phyloP scores from a whole-genome alignment of 2,797 vertebrate genomes.

The Poeciliopsis gracilis region DNA sequence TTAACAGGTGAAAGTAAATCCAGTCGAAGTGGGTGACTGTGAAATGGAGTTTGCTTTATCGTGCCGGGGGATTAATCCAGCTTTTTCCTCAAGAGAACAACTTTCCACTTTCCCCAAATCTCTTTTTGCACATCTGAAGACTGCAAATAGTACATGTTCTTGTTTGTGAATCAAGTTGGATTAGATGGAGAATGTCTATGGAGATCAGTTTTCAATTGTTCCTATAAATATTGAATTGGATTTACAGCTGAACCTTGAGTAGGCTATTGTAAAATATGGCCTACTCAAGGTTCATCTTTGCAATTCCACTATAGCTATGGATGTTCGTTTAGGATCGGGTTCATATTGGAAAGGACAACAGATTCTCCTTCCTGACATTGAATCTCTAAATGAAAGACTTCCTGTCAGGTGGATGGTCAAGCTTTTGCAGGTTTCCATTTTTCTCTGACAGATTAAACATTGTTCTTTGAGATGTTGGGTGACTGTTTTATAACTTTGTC shows the following conservation, averaged over 20 bases:
- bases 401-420: neutral
- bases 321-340: neutral
- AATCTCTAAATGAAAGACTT: neutral
- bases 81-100: neutral
- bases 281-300: neutral
- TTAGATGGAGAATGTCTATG: neutral
- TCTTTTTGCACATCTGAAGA: neutral
- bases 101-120: neutral
- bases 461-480: neutral
- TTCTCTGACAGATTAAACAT: neutral
- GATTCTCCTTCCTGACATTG: neutral
- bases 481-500: neutral
- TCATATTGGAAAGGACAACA: neutral
- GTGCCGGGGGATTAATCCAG: neutral
- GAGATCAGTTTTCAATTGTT: neutral
- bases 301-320: neutral
- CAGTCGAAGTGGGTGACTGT: slow-evolving; percentile 18
- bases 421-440: neutral
- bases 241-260: neutral
- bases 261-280: neutral
- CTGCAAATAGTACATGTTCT: neutral
- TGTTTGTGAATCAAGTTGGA: neutral
- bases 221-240: neutral
- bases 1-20: slow-evolving; percentile 51
- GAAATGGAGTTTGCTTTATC: slow-evolving; percentile 23